These are phyloP conservation scores for Clusia tigrina DNA, from an alignment of 2,888 invertebrate species.

Conservation along the genomic window DNA sequence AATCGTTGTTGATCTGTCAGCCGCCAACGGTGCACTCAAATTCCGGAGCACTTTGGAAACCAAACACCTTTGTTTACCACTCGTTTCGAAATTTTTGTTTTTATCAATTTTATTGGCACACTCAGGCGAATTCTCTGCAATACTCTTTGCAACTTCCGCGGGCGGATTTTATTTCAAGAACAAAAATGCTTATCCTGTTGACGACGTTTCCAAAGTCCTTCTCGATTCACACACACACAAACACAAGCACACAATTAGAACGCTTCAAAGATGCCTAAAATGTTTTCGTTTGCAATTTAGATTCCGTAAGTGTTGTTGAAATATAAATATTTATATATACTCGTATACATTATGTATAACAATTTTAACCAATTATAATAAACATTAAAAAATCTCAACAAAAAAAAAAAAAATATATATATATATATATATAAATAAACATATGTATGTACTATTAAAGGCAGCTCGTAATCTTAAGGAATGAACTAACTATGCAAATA, in stretches of 20 bases:
- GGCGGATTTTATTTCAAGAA: background rate
- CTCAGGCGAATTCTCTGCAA: no score
- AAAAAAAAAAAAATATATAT: background rate
- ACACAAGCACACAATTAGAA: background rate
- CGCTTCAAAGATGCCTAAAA: no score
- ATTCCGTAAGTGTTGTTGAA: background rate
- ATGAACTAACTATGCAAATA: slow-evolving; percentile 12
- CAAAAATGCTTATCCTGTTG: background rate
- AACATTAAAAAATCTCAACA: background rate
- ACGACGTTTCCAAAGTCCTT: no score
- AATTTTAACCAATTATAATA: background rate
- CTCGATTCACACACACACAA: no score
- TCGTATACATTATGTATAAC: background rate
- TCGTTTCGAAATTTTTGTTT: no score
- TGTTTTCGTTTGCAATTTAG: background rate
- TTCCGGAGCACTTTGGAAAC: no score
- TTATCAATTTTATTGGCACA: no score
- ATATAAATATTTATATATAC: background rate
- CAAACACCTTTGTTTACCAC: no score
- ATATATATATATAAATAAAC: background rate
- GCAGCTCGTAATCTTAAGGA: slow-evolving; percentile 29
- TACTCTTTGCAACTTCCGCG: slow-evolving; percentile 1
- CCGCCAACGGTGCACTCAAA: no score
- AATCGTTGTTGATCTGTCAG: no score
- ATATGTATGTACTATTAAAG: background rate